Evolutionary conservation across 2,888 invertebrate species (phyloP), one percentile per base, ranked within the genome.

Genomic region (Drosophila anceps): DNA sequence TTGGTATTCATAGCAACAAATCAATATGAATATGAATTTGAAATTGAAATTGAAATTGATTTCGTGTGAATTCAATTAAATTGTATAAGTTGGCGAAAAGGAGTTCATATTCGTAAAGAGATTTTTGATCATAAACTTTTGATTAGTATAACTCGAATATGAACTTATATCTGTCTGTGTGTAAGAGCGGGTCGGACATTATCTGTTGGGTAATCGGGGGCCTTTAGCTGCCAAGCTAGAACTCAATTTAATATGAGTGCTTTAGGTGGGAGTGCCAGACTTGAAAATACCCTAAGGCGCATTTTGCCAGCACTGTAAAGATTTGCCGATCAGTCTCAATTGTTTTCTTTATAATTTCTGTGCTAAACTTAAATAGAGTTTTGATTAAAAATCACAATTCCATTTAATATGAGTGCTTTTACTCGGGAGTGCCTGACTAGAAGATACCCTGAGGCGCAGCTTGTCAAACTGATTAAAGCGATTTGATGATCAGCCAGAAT

Each of bases 11-110:
- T 24, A 29, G 18, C 10, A 9, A n/a, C 54, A 71, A 63, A 69
- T 74, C 69, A 76, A 59, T 54, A 31, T 24, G 18, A 41, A 24
- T 20, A 18, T 29, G 2, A 43, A 13, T 53, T 39, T 12, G 15
- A 15, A 33, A 37, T 10, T 15, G n/a, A n/a, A n/a, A n/a, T 24
- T 24, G 24, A 24, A 24, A 24, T 24, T 24, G 15, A 0, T 29
- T 37, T 18, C 4, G 27, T 27, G 10, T 27, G 8, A 18, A 18
- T 20, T 24, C 10, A 18, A 37, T 1, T 29, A 12, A 43, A 18
- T 48, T 48, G 2, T 6, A n/a, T 29, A 29, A 15, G 15, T 9
- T 27, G 7, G 9, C 27, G 2, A 44, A 44, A 44, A 44, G 6
- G 18, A 12, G 10, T 43, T 20, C 10, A 20, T 10, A 12, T 6